phyloP scores from a whole-genome alignment of 2,888 invertebrate species.

The Andrena bucephala region DNA sequence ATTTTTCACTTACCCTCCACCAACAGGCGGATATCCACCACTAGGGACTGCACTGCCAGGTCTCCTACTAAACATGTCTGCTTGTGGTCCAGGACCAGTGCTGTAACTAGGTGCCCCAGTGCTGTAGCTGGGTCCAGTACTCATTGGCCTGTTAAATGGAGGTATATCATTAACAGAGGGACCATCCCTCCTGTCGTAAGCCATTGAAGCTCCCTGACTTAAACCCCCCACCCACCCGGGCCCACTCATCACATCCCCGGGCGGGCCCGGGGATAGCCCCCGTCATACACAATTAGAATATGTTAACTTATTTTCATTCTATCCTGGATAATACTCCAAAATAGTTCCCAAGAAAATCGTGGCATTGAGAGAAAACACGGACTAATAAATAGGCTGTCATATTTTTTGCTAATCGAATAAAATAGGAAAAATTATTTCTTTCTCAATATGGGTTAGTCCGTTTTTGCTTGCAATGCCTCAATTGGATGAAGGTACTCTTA shows the following conservation, averaged over 20 bases:
- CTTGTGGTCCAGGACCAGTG: slow-evolving; percentile 83
- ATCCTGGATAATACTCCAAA: slow-evolving; percentile 48
- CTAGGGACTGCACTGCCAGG: slow-evolving; percentile 82
- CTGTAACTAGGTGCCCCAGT: slow-evolving; percentile 82
- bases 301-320: slow-evolving; percentile 69
- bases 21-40: slow-evolving; percentile 82
- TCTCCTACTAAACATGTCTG: slow-evolving; percentile 84
- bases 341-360: slow-evolving; percentile 32
- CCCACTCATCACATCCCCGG: slow-evolving; percentile 72
- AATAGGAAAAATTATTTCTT: too few species aligned
- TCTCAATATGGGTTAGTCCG: too few species aligned
- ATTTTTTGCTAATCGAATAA: too few species aligned
- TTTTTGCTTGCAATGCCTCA: too few species aligned
- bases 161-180: slow-evolving; percentile 71
- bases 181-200: slow-evolving; percentile 66
- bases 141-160: slow-evolving; percentile 81
- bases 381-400: too few species aligned
- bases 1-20: slow-evolving; percentile 80
- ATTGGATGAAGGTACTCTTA: not conserved
- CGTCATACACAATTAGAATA: slow-evolving; percentile 67
- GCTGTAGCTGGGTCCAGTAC: slow-evolving; percentile 78
- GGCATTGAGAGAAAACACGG: too few species aligned
- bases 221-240: slow-evolving; percentile 66
- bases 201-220: slow-evolving; percentile 68
- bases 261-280: slow-evolving; percentile 71